phyloP scores from a whole-genome alignment of 2,888 invertebrate species.

The Trichacis sp. region DNA sequence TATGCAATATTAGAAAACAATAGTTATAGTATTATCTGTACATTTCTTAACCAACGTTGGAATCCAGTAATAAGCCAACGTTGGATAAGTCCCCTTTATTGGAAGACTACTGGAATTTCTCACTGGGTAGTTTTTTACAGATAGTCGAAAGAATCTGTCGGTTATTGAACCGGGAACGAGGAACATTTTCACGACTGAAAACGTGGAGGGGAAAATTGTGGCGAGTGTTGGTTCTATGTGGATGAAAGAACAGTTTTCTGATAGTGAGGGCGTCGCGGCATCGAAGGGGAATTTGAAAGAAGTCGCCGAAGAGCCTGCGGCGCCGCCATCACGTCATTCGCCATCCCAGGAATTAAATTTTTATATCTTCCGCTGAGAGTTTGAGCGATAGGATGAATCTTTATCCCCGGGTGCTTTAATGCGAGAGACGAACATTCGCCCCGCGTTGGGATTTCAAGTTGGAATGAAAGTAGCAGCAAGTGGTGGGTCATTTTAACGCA shows the following conservation, averaged over 20 bases:
- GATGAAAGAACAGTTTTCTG: constrained; percentile 27
- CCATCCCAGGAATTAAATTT: constrained; percentile 66
- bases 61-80: no score
- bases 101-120: no score
- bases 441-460: neutral
- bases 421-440: constrained; percentile 24
- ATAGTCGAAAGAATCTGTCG: neutral
- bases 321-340: constrained; percentile 59
- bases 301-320: constrained; percentile 50
- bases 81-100: no score
- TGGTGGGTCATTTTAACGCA: no score
- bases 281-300: constrained; percentile 52
- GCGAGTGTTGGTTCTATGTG: constrained; percentile 14
- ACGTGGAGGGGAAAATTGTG: constrained; percentile 15
- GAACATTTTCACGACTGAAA: constrained; percentile 7
- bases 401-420: constrained; percentile 45
- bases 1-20: no score
- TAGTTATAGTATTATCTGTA: no score
- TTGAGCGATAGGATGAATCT: constrained; percentile 59
- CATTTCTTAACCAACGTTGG: no score
- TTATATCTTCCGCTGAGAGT: constrained; percentile 67
- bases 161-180: neutral
- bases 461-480: neutral
- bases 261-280: constrained; percentile 28
- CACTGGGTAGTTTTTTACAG: no score